Evolutionary conservation across 2,113 vertebrate genomes (phyloP), one percentile per base, ranked within the genome.

Genomic region (Burhinus bistriatus): DNA sequence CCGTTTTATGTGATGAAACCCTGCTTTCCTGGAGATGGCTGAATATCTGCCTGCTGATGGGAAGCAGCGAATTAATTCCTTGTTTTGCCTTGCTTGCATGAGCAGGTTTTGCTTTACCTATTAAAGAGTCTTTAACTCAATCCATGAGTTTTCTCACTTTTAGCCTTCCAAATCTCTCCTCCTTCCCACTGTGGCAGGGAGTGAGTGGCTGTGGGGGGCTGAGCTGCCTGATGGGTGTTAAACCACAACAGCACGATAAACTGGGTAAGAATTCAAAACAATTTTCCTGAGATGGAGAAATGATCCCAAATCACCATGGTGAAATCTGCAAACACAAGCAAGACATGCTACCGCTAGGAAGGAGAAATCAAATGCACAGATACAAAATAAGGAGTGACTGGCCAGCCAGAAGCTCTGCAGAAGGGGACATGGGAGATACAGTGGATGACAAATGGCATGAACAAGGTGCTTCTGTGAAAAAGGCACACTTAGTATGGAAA

Each of bases 281-380:
- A 44, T 79, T 87, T 89, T 82, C 38, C 47, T 82, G 72, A 89
- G 84, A 59, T 44, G 12, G 61, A 72, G n/a, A 95, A 89, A 65
- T 30, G 1, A 72, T 51, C 47, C 18, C 49, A 75, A 51, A 87
- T n/a, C 38, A 40, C n/a, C 68, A 58, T 5, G 22, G 45, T 30
- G 49, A 94, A 80, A 94, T 62, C 15, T 81, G 51, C 36, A 78
- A 89, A 89, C 38, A 66, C 32, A 91, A 89, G 52, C 40, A 90
- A 26, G 45, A 36, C 25, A 30, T 52, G 17, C 54, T 54, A 11
- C 30, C 38, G n/a, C 15, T 75, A 68, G 61, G 78, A 83, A 68
- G 9, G 5, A 82, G 54, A 93, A 93, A 96, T 61, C n/a, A 96
- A 94, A 91, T 32, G 8, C 54, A 66, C 18, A 77, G 54, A 55